Conservation (phyloP, 2,797 vertebrate species). For the Sphenodon punctatus region DNA sequence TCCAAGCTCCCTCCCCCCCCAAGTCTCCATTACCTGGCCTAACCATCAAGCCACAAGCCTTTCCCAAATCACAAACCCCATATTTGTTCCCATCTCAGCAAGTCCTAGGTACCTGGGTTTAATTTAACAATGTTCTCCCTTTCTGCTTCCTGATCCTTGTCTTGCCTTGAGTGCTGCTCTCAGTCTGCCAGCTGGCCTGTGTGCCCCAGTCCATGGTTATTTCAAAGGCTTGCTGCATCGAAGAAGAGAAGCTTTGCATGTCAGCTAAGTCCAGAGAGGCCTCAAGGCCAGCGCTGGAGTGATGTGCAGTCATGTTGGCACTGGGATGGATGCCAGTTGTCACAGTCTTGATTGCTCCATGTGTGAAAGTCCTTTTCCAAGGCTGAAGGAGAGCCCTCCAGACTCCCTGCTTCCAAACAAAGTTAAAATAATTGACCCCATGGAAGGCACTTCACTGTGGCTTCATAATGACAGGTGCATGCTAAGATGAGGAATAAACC, state of each 20-base stretch:
- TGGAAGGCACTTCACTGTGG: background rate
- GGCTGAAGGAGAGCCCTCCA: background rate
- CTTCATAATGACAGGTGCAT: background rate
- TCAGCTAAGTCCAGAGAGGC: background rate
- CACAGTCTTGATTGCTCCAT: background rate
- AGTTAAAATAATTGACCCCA: background rate
- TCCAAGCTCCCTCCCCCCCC: no score
- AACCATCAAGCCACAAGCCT: background rate
- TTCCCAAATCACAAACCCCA: no score
- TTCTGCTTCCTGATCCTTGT: background rate
- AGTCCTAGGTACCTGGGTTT: background rate
- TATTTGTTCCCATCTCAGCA: background rate
- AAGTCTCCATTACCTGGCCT: background rate
- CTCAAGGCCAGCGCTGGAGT: background rate
- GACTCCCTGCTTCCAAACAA: background rate
- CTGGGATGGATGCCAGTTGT: background rate
- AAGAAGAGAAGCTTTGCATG: background rate
- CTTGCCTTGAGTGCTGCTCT: background rate
- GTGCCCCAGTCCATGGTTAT: background rate
- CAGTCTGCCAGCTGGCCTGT: background rate
- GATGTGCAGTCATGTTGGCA: background rate
- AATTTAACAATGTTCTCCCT: background rate
- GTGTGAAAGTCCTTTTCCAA: background rate
- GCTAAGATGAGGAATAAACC: background rate
- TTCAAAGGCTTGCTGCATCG: background rate